Evolutionary conservation across 2,113 vertebrate species (phyloP).

Genomic region (Plestiodon gilberti): DNA sequence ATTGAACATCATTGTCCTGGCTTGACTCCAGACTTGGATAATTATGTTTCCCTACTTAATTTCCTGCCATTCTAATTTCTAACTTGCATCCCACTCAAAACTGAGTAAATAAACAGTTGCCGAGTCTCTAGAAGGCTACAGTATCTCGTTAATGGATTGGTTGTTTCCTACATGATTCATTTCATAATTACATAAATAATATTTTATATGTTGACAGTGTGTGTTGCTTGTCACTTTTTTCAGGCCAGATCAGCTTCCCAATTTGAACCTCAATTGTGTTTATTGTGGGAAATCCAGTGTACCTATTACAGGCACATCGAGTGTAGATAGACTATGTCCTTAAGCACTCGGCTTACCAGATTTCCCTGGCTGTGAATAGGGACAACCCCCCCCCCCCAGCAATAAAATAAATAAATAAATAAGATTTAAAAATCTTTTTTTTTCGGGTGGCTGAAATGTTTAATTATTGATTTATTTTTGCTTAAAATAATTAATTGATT

Average conservation of each 20-base stretch:
- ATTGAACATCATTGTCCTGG: background rate
- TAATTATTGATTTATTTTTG: too few species aligned
- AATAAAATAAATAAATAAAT: too few species aligned
- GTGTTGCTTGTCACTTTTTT: background rate
- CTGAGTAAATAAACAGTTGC: background rate
- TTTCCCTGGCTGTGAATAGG: too few species aligned
- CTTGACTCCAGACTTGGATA: background rate
- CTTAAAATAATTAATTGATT: too few species aligned
- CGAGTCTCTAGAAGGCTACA: background rate
- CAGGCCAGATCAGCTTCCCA: background rate
- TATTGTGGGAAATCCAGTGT: background rate
- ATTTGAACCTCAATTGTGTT: background rate
- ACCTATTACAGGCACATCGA: background rate
- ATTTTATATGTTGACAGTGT: background rate
- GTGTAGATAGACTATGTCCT: background rate
- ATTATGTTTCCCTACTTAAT: slow-evolving; percentile 3
- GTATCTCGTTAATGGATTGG: background rate
- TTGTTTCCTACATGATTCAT: background rate
- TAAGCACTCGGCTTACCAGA: too few species aligned
- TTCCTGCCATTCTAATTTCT: background rate
- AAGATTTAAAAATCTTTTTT: too few species aligned
- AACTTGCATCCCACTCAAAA: background rate
- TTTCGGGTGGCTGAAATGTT: too few species aligned
- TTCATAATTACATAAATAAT: background rate
- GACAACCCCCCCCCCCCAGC: too few species aligned